Evolutionary conservation across 64 coral and sea anemone genomes (phyloP), one percentile per base, ranked within the genome.

Genomic region (Anthopleura sola): DNA sequence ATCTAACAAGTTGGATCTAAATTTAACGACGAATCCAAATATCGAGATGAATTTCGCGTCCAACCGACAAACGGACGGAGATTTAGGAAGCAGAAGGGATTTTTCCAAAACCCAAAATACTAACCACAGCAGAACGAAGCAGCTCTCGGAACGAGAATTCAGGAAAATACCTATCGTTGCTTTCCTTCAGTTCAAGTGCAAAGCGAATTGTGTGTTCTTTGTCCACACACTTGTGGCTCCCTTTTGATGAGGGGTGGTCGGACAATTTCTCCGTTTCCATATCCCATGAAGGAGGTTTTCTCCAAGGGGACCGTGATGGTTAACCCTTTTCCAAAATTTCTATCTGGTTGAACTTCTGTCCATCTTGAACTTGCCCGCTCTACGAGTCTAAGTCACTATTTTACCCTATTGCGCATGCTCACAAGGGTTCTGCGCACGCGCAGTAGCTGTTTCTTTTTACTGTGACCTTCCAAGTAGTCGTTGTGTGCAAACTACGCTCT

Each of bases 361-460:
- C 97, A 94, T 99, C 97, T 93, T 92, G 83, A 94, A 99, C 93
- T 99, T 99, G 90, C 97, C 93, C 93, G 92, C 97, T 91, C 82
- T 91, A 83, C 90, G 66, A 89, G 28, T 54, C 75, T 4, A 96
- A 99, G 90, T 99, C 87, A 92, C 82, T 89, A 92, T 90, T 94
- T 87, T 92, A 83, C 40, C 4, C 33, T 85, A 92, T 79, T 95
- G 95, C 97, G 97, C 97, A 99, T 95, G 97, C 97, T 94, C 90
- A 95, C 82, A 90, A 86, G 40, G 19, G 21, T 79, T 90, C 97
- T 99, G 97, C 86, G 97, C 97, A 95, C 88, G 80, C 97, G 90
- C 97, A 94, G 56, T 99, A 80, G 12, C 34, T 80, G 80, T 90
- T 94, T 82, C 80, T 50, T 86, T 83, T 89, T 78, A 60, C 68